Conservation (phyloP, 2,113 vertebrate species). For the Pantherophis guttatus region DNA sequence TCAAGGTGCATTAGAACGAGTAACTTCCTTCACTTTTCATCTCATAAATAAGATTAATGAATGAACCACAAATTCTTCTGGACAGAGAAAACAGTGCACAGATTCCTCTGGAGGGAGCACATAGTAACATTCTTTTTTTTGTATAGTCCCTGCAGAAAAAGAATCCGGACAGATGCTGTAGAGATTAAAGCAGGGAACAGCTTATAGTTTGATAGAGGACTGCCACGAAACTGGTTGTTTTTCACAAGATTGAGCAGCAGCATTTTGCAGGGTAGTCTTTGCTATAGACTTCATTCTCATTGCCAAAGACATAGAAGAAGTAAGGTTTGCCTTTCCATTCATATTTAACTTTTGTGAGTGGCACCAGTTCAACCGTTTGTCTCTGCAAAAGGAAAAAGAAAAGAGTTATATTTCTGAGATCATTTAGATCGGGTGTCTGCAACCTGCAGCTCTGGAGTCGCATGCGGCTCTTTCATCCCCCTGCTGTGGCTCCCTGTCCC, state of each 20-base stretch:
- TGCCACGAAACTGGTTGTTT: too few relatives aligned
- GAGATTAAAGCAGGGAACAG: not conserved
- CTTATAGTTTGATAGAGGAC: not conserved
- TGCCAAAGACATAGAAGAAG: constrained; percentile 75
- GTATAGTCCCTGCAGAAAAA: not conserved
- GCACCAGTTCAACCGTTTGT: constrained; percentile 77
- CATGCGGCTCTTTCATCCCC: too few relatives aligned
- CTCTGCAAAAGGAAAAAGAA: constrained; percentile 63
- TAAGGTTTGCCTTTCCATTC: constrained; percentile 69
- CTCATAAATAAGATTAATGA: not conserved
- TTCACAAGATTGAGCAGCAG: constrained; percentile 62
- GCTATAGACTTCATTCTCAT: constrained; percentile 70
- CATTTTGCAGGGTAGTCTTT: constrained; percentile 73
- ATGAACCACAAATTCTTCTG: not conserved
- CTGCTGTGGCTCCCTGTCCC: too few relatives aligned
- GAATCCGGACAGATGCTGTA: not conserved
- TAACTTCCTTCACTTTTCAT: not conserved
- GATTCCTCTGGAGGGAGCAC: not conserved
- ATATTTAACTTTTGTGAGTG: constrained; percentile 74
- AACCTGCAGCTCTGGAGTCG: too few relatives aligned
- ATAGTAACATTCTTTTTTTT: not conserved
- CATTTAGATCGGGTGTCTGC: too few relatives aligned
- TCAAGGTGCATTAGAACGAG: not conserved
- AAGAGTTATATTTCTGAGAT: not conserved
- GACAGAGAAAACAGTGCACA: not conserved